Percentiles rank a stretch among this genome's conserved stretches.
phyloP scores from a whole-genome alignment of 2,113 vertebrate genomes.

The Hippoglossus stenolepis region DNA sequence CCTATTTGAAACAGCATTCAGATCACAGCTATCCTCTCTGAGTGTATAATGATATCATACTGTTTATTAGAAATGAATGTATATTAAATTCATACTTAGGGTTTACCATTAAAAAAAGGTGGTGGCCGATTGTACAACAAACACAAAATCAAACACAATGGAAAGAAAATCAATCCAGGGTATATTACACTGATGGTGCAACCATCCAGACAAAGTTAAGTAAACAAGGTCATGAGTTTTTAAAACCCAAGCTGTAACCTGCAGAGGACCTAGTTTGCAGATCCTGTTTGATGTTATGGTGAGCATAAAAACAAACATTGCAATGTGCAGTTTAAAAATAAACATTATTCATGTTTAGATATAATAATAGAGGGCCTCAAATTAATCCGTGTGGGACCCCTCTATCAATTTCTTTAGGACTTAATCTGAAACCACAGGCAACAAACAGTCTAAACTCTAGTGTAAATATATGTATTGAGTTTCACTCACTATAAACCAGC shows the following conservation, averaged over 20 bases:
- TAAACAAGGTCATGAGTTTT: not conserved
- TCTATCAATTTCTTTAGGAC: not conserved
- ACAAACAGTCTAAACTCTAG: not conserved
- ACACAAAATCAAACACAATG: slow-evolving; percentile 2
- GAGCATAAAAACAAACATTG: too few species aligned
- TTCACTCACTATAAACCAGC: not conserved
- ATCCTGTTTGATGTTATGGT: too few species aligned
- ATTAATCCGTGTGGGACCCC: not conserved
- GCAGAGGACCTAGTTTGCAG: too few species aligned
- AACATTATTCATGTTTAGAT: not conserved
- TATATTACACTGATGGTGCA: too few species aligned
- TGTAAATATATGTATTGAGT: not conserved
- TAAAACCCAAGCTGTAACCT: not conserved
- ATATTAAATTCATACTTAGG: not conserved
- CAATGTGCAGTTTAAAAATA: not conserved
- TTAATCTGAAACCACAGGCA: not conserved
- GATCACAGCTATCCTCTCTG: not conserved
- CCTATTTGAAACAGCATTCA: not conserved
- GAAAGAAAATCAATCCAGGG: not conserved
- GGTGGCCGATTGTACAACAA: not conserved
- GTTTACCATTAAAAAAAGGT: not conserved
- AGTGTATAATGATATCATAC: slow-evolving; percentile 2
- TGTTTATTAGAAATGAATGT: slow-evolving; percentile 1
- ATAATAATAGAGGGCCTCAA: not conserved
- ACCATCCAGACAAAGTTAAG: too few species aligned